phyloP scores from a whole-genome alignment of 2,888 invertebrate species.

The Sipunculus nudus region DNA sequence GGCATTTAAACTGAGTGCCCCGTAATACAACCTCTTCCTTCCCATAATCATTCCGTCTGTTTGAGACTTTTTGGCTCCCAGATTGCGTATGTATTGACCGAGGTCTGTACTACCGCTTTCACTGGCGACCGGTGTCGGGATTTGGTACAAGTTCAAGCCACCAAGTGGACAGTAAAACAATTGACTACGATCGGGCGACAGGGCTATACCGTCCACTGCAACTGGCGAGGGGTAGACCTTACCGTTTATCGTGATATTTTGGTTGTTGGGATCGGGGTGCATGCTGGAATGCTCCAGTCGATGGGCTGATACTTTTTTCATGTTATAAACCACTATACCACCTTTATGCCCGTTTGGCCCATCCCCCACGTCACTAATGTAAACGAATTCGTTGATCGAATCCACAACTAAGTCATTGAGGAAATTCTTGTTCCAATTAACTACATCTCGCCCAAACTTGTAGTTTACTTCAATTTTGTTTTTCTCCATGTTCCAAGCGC shows the following conservation, averaged over 20 bases:
- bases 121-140: conserved; percentile 27
- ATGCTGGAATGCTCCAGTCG: conserved; percentile 43
- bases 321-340: conserved; percentile 49
- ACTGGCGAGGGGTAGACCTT: conserved; percentile 28
- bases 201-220: conserved; percentile 50
- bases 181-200: conserved; percentile 47
- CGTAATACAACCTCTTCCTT: too few species aligned
- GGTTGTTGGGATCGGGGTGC: conserved; percentile 31
- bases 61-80: conserved; percentile 45
- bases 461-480: conserved; percentile 38
- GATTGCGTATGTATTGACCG: conserved; percentile 38
- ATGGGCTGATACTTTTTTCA: conserved; percentile 36
- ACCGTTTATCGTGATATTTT: conserved; percentile 30
- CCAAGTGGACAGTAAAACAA: conserved; percentile 49
- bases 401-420: conserved; percentile 52
- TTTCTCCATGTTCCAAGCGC: conserved; percentile 45
- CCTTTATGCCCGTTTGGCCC: too few species aligned
- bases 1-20: conserved; percentile 36
- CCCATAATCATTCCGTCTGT: too few species aligned
- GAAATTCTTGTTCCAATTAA: conserved; percentile 40
- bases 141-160: conserved; percentile 40
- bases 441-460: conserved; percentile 44
- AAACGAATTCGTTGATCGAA: conserved; percentile 48
- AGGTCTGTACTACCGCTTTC: conserved; percentile 10
- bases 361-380: conserved; percentile 47